A percentile compares a stretch with the other conserved stretches of the same genome.
Evolutionary conservation across 2,113 vertebrate species (phyloP).

Genomic region (Buteo buteo): DNA sequence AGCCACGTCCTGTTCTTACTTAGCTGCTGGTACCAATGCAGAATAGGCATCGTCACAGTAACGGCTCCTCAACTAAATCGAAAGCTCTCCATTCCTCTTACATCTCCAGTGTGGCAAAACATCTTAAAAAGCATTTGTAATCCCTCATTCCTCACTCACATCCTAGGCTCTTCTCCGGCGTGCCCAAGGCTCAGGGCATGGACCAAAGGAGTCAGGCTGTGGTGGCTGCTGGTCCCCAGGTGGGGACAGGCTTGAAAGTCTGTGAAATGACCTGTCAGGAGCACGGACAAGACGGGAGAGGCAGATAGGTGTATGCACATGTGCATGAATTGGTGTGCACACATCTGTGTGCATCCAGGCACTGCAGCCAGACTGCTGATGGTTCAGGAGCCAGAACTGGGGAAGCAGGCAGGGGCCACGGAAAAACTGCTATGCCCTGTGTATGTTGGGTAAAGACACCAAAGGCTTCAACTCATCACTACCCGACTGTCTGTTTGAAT

Average conservation of each 20-base stretch:
- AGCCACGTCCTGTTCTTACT: not conserved
- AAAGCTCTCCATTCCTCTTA: not conserved
- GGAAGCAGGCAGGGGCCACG: not conserved
- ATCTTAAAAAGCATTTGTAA: not conserved
- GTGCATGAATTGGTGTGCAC: fast-evolving
- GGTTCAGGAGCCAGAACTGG: not conserved
- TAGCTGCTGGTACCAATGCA: not conserved
- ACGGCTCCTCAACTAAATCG: not conserved
- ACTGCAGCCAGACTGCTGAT: not conserved
- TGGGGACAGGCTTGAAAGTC: not conserved
- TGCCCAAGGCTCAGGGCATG: not conserved
- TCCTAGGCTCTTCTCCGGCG: not conserved
- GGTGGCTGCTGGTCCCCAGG: not conserved
- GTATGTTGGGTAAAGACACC: not conserved
- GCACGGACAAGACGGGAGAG: not conserved
- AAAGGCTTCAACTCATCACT: not conserved
- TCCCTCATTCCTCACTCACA: not conserved
- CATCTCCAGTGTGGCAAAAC: not conserved
- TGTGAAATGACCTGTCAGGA: not conserved
- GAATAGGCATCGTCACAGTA: not conserved
- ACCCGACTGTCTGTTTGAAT: fast-evolving
- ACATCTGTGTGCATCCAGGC: fast-evolving
- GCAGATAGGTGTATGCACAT: fast-evolving
- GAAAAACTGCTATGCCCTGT: not conserved
- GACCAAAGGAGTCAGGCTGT: not conserved